These are phyloP conservation scores for Operophtera brumata DNA, from an alignment of 2,888 invertebrate genomes.

Conservation along the genomic window DNA sequence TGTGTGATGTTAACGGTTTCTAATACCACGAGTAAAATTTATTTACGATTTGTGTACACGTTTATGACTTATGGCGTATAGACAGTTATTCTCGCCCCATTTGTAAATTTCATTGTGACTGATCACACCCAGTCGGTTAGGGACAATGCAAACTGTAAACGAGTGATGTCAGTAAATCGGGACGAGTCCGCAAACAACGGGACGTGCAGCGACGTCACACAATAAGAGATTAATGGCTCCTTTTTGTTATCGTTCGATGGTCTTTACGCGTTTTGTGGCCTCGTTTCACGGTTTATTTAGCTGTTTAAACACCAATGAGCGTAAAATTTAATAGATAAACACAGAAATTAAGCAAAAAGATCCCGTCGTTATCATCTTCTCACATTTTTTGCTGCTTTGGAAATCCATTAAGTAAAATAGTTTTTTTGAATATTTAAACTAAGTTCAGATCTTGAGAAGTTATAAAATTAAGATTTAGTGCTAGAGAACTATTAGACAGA, in stretches of 20 bases:
- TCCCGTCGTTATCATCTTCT: slow-evolving; percentile 25
- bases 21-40: slow-evolving; percentile 34
- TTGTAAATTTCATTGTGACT: slow-evolving; percentile 64
- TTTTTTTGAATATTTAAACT: slow-evolving; percentile 24
- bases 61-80: slow-evolving; percentile 57
- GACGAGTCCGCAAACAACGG: slow-evolving; percentile 73
- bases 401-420: slow-evolving; percentile 24
- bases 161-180: slow-evolving; percentile 61
- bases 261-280: slow-evolving; percentile 74
- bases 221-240: slow-evolving; percentile 77
- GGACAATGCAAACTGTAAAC: slow-evolving; percentile 69
- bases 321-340: slow-evolving; percentile 62
- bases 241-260: slow-evolving; percentile 73
- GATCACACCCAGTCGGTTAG: slow-evolving; percentile 74
- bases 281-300: slow-evolving; percentile 76
- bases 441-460: slow-evolving; percentile 32
- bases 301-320: slow-evolving; percentile 69
- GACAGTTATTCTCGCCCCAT: slow-evolving; percentile 69
- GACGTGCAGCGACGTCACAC: slow-evolving; percentile 62
- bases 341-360: slow-evolving; percentile 50
- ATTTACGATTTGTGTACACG: slow-evolving; percentile 70
- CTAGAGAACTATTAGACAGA: slow-evolving; percentile 53
- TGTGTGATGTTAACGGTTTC: slow-evolving; percentile 19
- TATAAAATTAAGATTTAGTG: slow-evolving; percentile 43
- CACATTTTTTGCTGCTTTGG: slow-evolving; percentile 21